Evolutionary conservation across 2,888 invertebrate genomes (phyloP).

Genomic region (Melieria picta): DNA sequence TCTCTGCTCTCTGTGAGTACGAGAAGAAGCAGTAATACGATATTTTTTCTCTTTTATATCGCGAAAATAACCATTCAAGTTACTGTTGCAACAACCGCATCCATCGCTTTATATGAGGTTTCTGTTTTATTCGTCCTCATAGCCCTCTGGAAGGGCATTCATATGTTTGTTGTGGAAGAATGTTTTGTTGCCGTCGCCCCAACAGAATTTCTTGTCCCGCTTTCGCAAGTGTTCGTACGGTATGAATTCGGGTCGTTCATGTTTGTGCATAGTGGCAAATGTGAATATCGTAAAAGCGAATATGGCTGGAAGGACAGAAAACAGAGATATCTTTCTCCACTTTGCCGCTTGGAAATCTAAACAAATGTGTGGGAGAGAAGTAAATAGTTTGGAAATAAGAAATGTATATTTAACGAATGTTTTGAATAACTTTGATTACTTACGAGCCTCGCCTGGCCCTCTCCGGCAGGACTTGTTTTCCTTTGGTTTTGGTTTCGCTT

Average conservation of each 20-base stretch:
- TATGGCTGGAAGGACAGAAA: conserved; percentile 33
- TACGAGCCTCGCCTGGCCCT: not conserved
- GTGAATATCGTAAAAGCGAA: conserved; percentile 32
- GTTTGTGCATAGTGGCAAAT: conserved; percentile 19
- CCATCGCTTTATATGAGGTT: not conserved
- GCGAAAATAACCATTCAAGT: too few relatives aligned
- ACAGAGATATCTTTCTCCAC: conserved; percentile 26
- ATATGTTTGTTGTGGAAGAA: conserved; percentile 84
- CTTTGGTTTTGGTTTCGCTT: conserved; percentile 6
- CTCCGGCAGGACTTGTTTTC: not conserved
- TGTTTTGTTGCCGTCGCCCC: conserved; percentile 87
- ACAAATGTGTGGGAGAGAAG: not conserved
- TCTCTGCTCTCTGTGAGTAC: too few relatives aligned
- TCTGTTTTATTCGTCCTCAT: conserved; percentile 30
- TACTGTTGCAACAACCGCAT: too few relatives aligned
- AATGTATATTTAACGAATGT: not conserved
- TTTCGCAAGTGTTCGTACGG: conserved; percentile 79
- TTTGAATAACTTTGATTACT: not conserved
- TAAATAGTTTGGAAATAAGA: not conserved
- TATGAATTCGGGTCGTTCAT: conserved; percentile 72
- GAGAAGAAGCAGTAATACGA: not conserved
- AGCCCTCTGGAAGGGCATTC: conserved; percentile 76
- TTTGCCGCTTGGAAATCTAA: not conserved
- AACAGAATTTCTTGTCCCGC: conserved; percentile 85
- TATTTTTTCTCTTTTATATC: not conserved